Evolutionary conservation across 2,888 invertebrate genomes (phyloP).

Genomic region (Tigriopus californicus): DNA sequence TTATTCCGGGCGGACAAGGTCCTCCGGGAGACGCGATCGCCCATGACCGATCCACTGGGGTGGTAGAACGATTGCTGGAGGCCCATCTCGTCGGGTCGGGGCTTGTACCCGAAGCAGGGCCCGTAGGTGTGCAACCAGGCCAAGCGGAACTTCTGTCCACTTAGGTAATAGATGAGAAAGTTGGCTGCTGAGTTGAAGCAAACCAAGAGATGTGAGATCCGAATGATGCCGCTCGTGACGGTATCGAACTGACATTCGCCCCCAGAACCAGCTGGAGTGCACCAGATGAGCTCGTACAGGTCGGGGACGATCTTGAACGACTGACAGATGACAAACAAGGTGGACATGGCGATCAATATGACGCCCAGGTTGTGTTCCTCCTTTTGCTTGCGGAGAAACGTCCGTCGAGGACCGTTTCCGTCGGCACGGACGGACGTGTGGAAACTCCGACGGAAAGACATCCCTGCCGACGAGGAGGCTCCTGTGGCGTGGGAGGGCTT

Average conservation of each 20-base stretch:
- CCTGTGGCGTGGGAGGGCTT: background rate
- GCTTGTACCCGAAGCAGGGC: background rate
- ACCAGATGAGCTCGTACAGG: conserved; percentile 2
- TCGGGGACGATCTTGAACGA: conserved; percentile 3
- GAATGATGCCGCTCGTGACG: background rate
- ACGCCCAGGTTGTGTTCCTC: conserved; percentile 3
- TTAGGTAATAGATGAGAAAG: conserved; percentile 1
- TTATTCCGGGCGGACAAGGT: too few relatives aligned
- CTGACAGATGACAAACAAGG: background rate
- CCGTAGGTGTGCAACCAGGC: background rate
- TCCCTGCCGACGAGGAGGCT: background rate
- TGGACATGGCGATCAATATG: conserved; percentile 1
- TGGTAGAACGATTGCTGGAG: too few relatives aligned
- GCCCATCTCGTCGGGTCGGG: too few relatives aligned
- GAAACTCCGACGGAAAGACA: too few relatives aligned
- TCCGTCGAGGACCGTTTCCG: background rate
- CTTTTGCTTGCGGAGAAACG: background rate
- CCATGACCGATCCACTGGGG: too few relatives aligned
- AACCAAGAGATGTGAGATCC: background rate
- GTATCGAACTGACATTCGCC: too few relatives aligned
- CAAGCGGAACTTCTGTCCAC: background rate
- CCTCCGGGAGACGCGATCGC: too few relatives aligned
- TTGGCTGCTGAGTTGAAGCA: background rate
- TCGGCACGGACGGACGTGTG: too few relatives aligned
- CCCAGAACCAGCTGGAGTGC: background rate